Evolutionary conservation across 1,140 invertebrate species (phyloP).

Genomic region (Leptestheria dahalacensis): DNA sequence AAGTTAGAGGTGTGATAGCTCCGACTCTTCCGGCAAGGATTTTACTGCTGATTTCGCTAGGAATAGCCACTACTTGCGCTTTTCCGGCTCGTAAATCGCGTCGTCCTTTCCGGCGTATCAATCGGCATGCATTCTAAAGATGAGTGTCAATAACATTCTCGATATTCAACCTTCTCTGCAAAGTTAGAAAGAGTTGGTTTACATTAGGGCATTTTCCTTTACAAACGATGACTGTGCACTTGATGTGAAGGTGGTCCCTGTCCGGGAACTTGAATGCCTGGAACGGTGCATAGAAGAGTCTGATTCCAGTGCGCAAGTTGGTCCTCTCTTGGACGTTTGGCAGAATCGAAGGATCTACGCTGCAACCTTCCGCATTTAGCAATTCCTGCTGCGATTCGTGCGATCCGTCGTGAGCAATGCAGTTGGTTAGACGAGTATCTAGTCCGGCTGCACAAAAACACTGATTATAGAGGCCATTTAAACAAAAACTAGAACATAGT

Average conservation of each 20-base stretch:
- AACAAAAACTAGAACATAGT: too few relatives aligned
- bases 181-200: slow-evolving; percentile 17
- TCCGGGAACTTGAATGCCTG: slow-evolving; percentile 65
- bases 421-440: slow-evolving; percentile 53
- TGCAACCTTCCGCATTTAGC: slow-evolving; percentile 50
- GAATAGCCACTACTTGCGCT: background rate
- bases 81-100: background rate
- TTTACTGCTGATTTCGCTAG: background rate
- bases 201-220: slow-evolving; percentile 43
- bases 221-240: slow-evolving; percentile 45
- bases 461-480: background rate
- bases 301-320: slow-evolving; percentile 15
- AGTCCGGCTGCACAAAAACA: slow-evolving; percentile 35
- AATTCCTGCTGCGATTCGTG: slow-evolving; percentile 50
- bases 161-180: too few relatives aligned
- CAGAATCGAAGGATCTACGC: slow-evolving; percentile 48
- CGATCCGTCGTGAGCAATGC: slow-evolving; percentile 52
- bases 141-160: too few relatives aligned
- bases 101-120: slow-evolving; percentile 3
- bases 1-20: background rate
- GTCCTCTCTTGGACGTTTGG: slow-evolving; percentile 28
- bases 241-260: slow-evolving; percentile 48
- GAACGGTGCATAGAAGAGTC: slow-evolving; percentile 39
- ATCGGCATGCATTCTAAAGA: background rate
- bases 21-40: background rate